phyloP scores from a whole-genome alignment of 2,888 invertebrate species.

The Polietes domitor region DNA sequence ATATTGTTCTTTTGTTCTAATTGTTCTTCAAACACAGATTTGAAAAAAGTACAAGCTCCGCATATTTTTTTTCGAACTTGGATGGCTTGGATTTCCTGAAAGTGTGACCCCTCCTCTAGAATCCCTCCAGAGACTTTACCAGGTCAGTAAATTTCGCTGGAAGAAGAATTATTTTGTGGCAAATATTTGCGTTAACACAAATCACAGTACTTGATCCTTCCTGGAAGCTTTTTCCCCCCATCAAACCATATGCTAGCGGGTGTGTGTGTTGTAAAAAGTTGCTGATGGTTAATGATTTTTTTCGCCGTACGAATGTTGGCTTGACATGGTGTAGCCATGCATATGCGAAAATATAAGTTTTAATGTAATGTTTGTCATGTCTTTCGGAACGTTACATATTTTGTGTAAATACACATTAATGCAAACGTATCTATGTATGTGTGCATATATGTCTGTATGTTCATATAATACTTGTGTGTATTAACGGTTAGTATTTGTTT shows the following conservation, averaged over 20 bases:
- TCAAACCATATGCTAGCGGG: not conserved
- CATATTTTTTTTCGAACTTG: too few species aligned
- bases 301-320: not conserved
- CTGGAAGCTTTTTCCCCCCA: not conserved
- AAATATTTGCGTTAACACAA: too few species aligned
- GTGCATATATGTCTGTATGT: not conserved
- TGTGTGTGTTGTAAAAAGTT: conserved; percentile 35
- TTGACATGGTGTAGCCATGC: not conserved
- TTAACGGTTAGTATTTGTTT: conserved; percentile 51
- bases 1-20: too few species aligned
- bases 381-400: conserved; percentile 45
- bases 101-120: too few species aligned
- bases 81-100: too few species aligned
- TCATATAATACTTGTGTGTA: not conserved
- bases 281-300: conserved; percentile 49
- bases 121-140: too few species aligned
- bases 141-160: too few species aligned
- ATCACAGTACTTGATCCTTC: conserved; percentile 35
- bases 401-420: conserved; percentile 2
- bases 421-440: not conserved
- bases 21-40: too few species aligned
- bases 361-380: conserved; percentile 52
- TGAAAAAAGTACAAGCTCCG: too few species aligned
- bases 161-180: too few species aligned
- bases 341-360: conserved; percentile 29